phyloP scores from a whole-genome alignment of 23 tunicate species.

The Oikopleura dioica region DNA sequence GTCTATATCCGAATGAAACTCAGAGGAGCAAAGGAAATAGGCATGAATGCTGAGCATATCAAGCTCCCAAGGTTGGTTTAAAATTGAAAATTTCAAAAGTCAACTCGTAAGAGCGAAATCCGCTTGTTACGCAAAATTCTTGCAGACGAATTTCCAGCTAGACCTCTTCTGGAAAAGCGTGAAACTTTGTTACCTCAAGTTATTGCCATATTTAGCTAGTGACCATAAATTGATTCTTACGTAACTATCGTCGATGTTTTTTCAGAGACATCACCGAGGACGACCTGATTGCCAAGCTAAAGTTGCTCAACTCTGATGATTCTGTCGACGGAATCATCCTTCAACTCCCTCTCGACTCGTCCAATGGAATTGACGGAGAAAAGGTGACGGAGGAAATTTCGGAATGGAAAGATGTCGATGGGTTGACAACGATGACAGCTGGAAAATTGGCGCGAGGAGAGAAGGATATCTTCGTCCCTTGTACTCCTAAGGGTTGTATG shows the following conservation, averaged over 20 bases:
- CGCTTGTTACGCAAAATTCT: too few species aligned
- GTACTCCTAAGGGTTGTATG: conserved; percentile 89
- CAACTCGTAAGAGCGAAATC: too few species aligned
- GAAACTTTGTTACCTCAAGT: too few species aligned
- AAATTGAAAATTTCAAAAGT: too few species aligned
- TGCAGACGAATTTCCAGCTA: too few species aligned
- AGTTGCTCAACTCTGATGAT: neutral
- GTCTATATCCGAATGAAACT: conserved; percentile 92
- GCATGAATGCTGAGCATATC: conserved; percentile 33
- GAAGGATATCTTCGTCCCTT: conserved; percentile 39
- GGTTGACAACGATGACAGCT: conserved; percentile 43
- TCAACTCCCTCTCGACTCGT: conserved; percentile 72
- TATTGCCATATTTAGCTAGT: too few species aligned
- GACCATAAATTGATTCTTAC: too few species aligned
- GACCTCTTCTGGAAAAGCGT: too few species aligned
- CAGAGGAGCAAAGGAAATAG: conserved; percentile 60
- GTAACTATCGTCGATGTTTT: neutral
- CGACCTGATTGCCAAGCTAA: neutral
- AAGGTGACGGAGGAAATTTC: conserved; percentile 29
- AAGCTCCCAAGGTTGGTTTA: conserved; percentile 27
- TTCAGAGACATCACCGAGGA: neutral
- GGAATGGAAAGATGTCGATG: conserved; percentile 87
- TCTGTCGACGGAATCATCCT: conserved; percentile 81
- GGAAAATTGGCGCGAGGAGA: conserved; percentile 51
- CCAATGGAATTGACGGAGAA: conserved; percentile 30